These are phyloP conservation scores for Anastrepha ludens DNA, from an alignment of 1,140 invertebrate genomes.

Conservation along the genomic window DNA sequence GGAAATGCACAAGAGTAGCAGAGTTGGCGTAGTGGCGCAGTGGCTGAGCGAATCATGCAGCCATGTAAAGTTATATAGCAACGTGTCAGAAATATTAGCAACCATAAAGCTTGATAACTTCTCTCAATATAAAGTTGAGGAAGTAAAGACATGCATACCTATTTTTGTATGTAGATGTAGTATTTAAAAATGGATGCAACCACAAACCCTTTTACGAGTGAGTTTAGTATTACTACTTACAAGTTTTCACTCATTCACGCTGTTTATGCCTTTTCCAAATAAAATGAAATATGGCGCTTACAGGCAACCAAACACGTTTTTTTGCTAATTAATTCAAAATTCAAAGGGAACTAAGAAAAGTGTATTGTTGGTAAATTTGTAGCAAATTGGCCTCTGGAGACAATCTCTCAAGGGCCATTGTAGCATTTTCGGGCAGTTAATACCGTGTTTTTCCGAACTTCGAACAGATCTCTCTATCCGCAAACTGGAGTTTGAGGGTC, in stretches of 20 bases:
- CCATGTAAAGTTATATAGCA: slow-evolving; percentile 15
- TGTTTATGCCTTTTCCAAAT: background rate
- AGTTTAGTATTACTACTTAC: background rate
- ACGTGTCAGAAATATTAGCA: slow-evolving; percentile 34
- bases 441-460: no score
- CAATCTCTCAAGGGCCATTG: no score
- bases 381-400: no score
- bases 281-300: no score
- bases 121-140: no score
- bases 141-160: background rate
- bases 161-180: background rate
- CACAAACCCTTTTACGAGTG: background rate
- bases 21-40: background rate
- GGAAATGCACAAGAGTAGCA: background rate
- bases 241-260: background rate
- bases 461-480: no score
- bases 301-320: no score
- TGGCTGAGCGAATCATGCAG: background rate
- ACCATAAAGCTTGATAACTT: slow-evolving; percentile 5
- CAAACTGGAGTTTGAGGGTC: no score
- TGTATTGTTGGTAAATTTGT: no score
- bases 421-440: no score
- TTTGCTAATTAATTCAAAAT: no score
- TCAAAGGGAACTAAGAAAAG: no score
- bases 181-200: background rate